Evolutionary conservation across 1,140 invertebrate species (phyloP).

Genomic region (Drosophila setifemur): DNA sequence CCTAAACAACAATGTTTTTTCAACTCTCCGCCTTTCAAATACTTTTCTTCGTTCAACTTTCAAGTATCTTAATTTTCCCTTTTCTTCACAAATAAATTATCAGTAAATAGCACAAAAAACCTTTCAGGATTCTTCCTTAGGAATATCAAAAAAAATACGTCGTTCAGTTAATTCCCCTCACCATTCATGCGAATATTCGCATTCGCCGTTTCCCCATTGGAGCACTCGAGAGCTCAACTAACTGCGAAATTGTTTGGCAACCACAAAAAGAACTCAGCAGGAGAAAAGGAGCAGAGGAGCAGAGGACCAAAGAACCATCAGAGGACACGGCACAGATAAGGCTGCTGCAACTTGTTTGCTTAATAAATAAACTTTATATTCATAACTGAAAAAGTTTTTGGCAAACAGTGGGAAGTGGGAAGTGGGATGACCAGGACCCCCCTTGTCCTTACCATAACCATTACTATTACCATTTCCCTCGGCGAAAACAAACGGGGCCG

Average conservation of each 20-base stretch:
- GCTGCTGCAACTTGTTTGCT: slow-evolving; percentile 75
- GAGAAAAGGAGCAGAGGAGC: slow-evolving; percentile 9
- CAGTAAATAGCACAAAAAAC: background rate
- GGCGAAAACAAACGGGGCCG: slow-evolving; percentile 72
- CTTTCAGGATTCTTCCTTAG: slow-evolving; percentile 16
- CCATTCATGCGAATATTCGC: slow-evolving; percentile 35
- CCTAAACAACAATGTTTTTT: background rate
- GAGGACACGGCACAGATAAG: slow-evolving; percentile 60
- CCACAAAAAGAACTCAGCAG: slow-evolving; percentile 34
- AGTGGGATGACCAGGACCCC: too few species aligned
- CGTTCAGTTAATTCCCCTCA: slow-evolving; percentile 47
- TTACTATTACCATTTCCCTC: slow-evolving; percentile 1
- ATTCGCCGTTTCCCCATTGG: background rate
- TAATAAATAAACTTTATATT: slow-evolving; percentile 81
- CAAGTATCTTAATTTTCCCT: too few species aligned
- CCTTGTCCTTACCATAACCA: too few species aligned
- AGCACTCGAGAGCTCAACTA: slow-evolving; percentile 34
- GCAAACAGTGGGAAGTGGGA: background rate
- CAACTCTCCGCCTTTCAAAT: too few species aligned
- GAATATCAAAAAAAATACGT: slow-evolving; percentile 6
- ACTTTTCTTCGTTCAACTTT: too few species aligned
- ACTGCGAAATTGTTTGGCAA: slow-evolving; percentile 63
- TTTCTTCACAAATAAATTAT: background rate
- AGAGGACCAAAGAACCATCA: slow-evolving; percentile 37
- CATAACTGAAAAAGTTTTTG: slow-evolving; percentile 77